phyloP scores from a whole-genome alignment of 1,140 invertebrate genomes.

The Listronotus bonariensis region DNA sequence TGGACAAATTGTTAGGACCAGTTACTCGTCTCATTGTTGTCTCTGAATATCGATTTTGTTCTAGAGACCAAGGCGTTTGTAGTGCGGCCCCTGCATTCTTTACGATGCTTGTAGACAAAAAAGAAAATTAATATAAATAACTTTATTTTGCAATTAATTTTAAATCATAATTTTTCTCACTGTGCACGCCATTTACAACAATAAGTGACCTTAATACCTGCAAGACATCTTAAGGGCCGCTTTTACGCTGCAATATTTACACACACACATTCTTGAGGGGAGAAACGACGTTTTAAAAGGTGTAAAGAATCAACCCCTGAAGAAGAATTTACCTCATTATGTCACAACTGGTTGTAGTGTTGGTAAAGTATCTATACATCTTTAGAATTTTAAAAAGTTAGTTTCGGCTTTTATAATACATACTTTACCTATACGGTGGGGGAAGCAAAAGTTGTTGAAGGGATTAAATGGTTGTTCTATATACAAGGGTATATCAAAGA shows the following conservation, averaged over 20 bases:
- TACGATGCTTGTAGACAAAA: no score
- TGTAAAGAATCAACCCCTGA: slow-evolving; percentile 36
- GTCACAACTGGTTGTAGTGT: slow-evolving; percentile 35
- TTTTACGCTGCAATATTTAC: slow-evolving; percentile 22
- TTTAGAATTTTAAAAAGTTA: slow-evolving; percentile 27
- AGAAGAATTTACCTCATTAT: slow-evolving; percentile 35
- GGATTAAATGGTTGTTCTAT: slow-evolving; percentile 6
- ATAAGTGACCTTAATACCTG: slow-evolving; percentile 29
- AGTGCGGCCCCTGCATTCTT: no score
- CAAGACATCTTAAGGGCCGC: slow-evolving; percentile 11
- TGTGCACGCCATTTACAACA: neutral
- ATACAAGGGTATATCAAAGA: neutral
- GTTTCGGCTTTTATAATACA: slow-evolving; percentile 8
- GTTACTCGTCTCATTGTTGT: no score
- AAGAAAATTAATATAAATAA: no score
- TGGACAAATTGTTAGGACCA: no score
- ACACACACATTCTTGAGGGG: slow-evolving; percentile 26
- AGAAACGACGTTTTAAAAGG: slow-evolving; percentile 35
- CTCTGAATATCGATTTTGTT: no score
- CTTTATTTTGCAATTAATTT: no score
- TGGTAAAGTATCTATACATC: slow-evolving; percentile 27
- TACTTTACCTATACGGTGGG: neutral
- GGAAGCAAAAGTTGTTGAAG: slow-evolving; percentile 14
- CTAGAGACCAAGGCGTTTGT: no score
- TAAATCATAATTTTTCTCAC: no score